phyloP scores from a whole-genome alignment of 1,140 invertebrate species.

The Dinoponera quadriceps region DNA sequence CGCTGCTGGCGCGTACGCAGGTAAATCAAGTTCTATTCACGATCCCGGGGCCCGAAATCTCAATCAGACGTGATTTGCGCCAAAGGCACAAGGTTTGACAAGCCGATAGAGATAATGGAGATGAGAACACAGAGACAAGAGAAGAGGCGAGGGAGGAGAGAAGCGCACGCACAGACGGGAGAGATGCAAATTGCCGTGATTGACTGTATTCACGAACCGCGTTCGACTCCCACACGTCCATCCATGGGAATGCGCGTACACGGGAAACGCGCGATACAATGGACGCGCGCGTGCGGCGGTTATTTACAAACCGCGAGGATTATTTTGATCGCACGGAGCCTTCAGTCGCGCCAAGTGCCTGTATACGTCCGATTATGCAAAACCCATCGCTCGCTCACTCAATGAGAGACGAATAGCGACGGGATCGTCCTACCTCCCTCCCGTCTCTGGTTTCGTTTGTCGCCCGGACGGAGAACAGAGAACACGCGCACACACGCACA shows the following conservation, averaged over 20 bases:
- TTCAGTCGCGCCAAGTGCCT: conserved; percentile 1
- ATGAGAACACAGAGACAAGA: conserved; percentile 58
- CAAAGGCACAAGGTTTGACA: conserved; percentile 74
- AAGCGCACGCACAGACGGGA: conserved; percentile 56
- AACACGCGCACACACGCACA: too few relatives aligned
- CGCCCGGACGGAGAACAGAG: background rate
- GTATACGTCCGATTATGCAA: conserved; percentile 25
- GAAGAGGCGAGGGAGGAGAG: conserved; percentile 17
- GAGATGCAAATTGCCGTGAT: conserved; percentile 79
- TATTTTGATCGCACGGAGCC: conserved; percentile 38
- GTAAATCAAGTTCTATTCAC: conserved; percentile 81
- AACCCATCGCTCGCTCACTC: background rate
- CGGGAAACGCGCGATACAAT: conserved; percentile 43
- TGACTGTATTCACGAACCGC: conserved; percentile 75
- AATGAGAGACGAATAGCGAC: conserved; percentile 1
- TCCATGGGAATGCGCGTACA: conserved; percentile 8
- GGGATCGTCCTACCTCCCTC: background rate
- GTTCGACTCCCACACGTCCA: conserved; percentile 60
- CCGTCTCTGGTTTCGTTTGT: background rate
- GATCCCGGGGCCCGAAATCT: conserved; percentile 78
- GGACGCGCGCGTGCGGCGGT: conserved; percentile 38
- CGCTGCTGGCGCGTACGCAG: background rate
- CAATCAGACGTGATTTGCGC: conserved; percentile 80
- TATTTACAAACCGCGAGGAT: conserved; percentile 56
- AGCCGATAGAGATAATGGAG: conserved; percentile 75